Base-by-base conservation (phyloP, 92 coral and sea anemone genomes). In the Epizoanthus rinbou region DNA sequence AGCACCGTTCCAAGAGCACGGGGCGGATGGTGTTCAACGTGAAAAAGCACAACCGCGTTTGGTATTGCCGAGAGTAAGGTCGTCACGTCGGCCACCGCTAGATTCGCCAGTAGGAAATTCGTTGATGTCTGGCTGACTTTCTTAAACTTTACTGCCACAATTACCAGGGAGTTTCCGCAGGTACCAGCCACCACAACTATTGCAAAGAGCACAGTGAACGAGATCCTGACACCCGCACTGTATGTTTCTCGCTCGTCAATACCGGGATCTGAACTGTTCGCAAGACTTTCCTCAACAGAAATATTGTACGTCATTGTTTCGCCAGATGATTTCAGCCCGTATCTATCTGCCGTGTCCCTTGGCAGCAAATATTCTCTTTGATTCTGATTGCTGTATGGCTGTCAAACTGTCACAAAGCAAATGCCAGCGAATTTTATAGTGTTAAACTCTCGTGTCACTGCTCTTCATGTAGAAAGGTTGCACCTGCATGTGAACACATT, bases 71-170 rank as follows among this genome's bases (percentile, higher is more conserved):
- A 62, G 39, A 78, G 5, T 37, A 78, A 41, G 3, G 82, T 62
- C 8, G 82, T 22, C 22, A 41, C 17, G 82, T 78, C 82, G 6
- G 82, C 71, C 3, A 62, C 71, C 17, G 82, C 82, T 39, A 78
- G 72, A 63, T 78, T 78, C 23, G 82, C 82, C 11, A 78, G 35
- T 69, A 78, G 82, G 15, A 78, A 78, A 21, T 78, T 78, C 21
- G 82, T 78, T 5, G 82, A 78, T 9, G 82, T 78, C 50, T 63
- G 82, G 45, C 71, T 35, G 22, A 78, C 82, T 39, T 63, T 78
- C 50, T 59, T 78, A 9, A 22, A 63, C 56, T 62, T 78, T 23
- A 78, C 71, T 5, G 82, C 82, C 43, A 63, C 59, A 43, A 78
- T 60, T 11, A 78, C 82, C 16, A 78, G 72, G 2, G 71, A 62